Evolutionary conservation across 2,113 vertebrate genomes (phyloP).

Genomic region (Catharus fuscescens): DNA sequence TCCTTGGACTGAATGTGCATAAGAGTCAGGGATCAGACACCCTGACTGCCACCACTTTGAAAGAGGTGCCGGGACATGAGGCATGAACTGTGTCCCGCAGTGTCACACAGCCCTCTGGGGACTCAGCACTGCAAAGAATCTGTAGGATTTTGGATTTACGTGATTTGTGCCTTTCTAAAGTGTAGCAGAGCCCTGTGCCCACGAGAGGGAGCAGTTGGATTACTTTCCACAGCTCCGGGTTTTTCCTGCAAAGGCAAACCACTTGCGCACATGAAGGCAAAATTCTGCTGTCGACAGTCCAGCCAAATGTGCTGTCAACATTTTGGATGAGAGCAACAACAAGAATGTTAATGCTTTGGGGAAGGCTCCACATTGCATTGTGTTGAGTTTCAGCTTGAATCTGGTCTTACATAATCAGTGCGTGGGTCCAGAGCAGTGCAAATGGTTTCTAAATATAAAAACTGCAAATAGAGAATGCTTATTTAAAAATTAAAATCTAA

Average conservation of each 20-base stretch:
- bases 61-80: neutral
- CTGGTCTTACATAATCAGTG: neutral
- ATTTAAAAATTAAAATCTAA: neutral
- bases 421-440: neutral
- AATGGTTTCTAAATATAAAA: neutral
- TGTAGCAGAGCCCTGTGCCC: neutral
- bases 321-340: neutral
- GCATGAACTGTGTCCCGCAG: neutral
- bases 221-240: neutral
- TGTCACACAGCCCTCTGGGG: neutral
- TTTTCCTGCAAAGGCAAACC: neutral
- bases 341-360: neutral
- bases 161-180: neutral
- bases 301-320: neutral
- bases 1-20: neutral
- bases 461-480: neutral
- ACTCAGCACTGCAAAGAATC: neutral
- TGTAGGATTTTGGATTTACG: fast-evolving
- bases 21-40: neutral
- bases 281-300: neutral
- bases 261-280: neutral
- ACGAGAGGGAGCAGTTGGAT: constrained; percentile 51
- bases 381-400: constrained; percentile 1
- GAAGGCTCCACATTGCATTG: neutral
- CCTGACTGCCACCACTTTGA: neutral